Percentiles rank a stretch among this genome's conserved stretches.
phyloP scores from a whole-genome alignment of 2,797 vertebrate species.

The Odontamblyopus rebecca region DNA sequence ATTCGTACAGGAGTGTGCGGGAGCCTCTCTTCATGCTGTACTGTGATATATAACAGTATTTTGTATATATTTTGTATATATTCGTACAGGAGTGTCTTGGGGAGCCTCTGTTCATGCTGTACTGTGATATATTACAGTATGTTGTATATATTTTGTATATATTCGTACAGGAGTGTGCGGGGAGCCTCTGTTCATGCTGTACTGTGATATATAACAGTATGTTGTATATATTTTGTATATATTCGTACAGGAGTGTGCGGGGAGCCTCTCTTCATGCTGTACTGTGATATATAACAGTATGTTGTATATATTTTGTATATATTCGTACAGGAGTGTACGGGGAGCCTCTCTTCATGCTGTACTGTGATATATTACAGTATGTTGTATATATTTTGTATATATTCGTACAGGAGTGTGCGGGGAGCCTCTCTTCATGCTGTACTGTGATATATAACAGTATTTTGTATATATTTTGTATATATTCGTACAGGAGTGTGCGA shows the following conservation, averaged over 20 bases:
- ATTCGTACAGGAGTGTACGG: too few relatives aligned
- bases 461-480: conserved; percentile 9
- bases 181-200: conserved; percentile 89
- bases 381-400: too few relatives aligned
- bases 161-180: conserved; percentile 47
- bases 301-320: too few relatives aligned
- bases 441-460: too few relatives aligned
- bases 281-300: conserved; percentile 74
- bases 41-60: conserved; percentile 67
- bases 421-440: too few relatives aligned
- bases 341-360: too few relatives aligned
- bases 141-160: conserved; percentile 15
- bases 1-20: conserved; percentile 47
- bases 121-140: conserved; percentile 74
- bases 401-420: too few relatives aligned
- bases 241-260: conserved; percentile 47
- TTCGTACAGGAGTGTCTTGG: conserved; percentile 50
- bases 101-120: conserved; percentile 89
- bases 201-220: conserved; percentile 74
- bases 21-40: conserved; percentile 91
- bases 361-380: too few relatives aligned
- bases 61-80: conserved; percentile 14
- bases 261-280: conserved; percentile 89
- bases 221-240: conserved; percentile 15
- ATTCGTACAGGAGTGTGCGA: conserved; percentile 47